Conservation (phyloP, 1,140 invertebrate species). For the Drosophila oshimai region DNA sequence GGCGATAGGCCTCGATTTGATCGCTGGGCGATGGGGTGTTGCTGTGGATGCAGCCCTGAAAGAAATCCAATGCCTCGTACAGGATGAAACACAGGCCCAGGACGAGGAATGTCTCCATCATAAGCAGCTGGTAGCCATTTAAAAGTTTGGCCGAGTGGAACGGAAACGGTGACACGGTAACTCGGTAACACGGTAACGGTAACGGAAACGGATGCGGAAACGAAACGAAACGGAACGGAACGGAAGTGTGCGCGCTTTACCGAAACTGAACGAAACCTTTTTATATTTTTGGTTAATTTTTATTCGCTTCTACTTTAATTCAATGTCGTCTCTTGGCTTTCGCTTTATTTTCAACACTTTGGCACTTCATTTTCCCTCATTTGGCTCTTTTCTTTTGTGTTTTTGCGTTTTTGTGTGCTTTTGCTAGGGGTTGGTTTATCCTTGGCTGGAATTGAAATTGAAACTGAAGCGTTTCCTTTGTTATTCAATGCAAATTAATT, state of each 20-base stretch:
- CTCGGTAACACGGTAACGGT: slow-evolving; percentile 8
- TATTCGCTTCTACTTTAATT: background rate
- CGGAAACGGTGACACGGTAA: background rate
- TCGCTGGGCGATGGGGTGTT: slow-evolving; percentile 71
- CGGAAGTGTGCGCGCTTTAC: slow-evolving; percentile 22
- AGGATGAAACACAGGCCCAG: slow-evolving; percentile 83
- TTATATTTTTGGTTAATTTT: background rate
- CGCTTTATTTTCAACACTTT: slow-evolving; percentile 61
- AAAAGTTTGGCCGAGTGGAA: slow-evolving; percentile 35
- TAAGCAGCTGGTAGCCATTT: slow-evolving; percentile 79
- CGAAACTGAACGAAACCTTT: slow-evolving; percentile 11
- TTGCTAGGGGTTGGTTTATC: slow-evolving; percentile 9
- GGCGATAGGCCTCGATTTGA: slow-evolving; percentile 81
- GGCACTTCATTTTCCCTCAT: slow-evolving; percentile 67
- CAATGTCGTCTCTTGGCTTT: slow-evolving; percentile 26
- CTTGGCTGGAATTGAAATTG: slow-evolving; percentile 38
- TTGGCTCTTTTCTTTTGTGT: slow-evolving; percentile 23
- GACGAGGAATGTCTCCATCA: slow-evolving; percentile 83
- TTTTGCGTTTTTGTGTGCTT: background rate
- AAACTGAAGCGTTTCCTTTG: slow-evolving; percentile 46
- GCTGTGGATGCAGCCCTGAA: slow-evolving; percentile 82
- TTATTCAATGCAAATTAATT: slow-evolving; percentile 71
- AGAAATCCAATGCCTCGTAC: slow-evolving; percentile 83
- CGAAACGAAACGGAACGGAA: slow-evolving; percentile 8
- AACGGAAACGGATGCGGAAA: slow-evolving; percentile 3